phyloP scores from a whole-genome alignment of 2,797 vertebrate genomes.

The Tapera naevia region DNA sequence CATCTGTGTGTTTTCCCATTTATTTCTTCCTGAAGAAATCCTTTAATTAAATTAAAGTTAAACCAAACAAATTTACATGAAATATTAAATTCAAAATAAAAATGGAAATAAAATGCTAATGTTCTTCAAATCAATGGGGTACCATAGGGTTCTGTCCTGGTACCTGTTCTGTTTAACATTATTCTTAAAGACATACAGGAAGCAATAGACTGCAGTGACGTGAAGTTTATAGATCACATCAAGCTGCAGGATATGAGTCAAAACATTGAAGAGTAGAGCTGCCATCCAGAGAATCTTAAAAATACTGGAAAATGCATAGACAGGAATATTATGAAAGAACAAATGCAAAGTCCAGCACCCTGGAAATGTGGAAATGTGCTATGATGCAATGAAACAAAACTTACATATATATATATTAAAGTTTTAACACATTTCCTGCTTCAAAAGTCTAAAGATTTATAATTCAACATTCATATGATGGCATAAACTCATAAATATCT shows the following conservation, averaged over 20 bases:
- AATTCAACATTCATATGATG: background rate
- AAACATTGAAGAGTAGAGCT: background rate
- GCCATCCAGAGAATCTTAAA: background rate
- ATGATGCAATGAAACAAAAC: background rate
- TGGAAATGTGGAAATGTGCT: no score
- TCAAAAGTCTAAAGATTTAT: background rate
- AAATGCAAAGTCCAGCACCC: background rate
- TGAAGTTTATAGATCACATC: background rate
- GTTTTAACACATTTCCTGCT: background rate
- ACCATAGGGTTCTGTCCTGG: rapidly evolving
- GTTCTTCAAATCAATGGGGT: background rate
- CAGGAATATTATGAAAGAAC: background rate
- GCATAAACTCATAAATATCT: background rate
- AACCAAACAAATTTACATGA: background rate
- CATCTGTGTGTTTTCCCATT: background rate
- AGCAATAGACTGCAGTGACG: background rate
- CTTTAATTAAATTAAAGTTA: background rate
- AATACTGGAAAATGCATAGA: background rate
- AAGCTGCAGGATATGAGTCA: background rate
- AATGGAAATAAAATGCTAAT: background rate
- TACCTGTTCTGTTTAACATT: background rate
- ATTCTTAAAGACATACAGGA: background rate
- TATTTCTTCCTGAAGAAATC: background rate
- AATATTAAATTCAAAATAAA: background rate
- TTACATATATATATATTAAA: no score